Conservation (phyloP, 2,888 invertebrate species). For the Cephus pygmeus region DNA sequence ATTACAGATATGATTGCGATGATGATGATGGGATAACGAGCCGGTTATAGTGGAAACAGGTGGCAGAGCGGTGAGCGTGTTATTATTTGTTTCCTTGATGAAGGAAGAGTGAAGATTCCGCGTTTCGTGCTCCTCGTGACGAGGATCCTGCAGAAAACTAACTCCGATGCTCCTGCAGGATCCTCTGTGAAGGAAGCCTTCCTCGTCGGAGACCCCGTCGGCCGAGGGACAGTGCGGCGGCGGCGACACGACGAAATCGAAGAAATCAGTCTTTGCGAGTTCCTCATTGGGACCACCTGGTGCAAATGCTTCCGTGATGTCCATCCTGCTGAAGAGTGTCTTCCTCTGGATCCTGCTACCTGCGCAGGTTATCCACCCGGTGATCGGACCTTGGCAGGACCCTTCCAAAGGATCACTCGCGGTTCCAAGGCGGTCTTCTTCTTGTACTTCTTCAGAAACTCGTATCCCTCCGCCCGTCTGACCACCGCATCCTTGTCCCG, state of each 20-base stretch:
- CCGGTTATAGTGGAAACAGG: conserved; percentile 63
- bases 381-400: background rate
- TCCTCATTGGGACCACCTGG: conserved; percentile 72
- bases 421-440: background rate
- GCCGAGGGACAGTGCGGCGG: conserved; percentile 53
- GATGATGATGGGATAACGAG: conserved; percentile 55
- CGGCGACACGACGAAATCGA: conserved; percentile 88
- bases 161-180: conserved; percentile 48
- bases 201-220: conserved; percentile 75
- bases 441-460: background rate
- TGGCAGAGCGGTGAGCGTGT: conserved; percentile 67
- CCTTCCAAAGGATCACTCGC: background rate
- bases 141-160: conserved; percentile 43
- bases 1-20: conserved; percentile 38
- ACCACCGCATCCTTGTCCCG: background rate
- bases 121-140: conserved; percentile 42
- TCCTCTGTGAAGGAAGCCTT: conserved; percentile 67
- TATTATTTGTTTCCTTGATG: conserved; percentile 72
- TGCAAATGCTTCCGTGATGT: conserved; percentile 83
- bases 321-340: conserved; percentile 68
- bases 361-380: background rate
- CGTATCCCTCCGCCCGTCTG: background rate
- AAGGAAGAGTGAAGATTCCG: conserved; percentile 45
- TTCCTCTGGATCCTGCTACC: background rate
- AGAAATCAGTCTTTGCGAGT: conserved; percentile 88